These are phyloP conservation scores for Acanthococcus lagerstroemiae DNA, from an alignment of 2,888 invertebrate species.

Conservation along the genomic window DNA sequence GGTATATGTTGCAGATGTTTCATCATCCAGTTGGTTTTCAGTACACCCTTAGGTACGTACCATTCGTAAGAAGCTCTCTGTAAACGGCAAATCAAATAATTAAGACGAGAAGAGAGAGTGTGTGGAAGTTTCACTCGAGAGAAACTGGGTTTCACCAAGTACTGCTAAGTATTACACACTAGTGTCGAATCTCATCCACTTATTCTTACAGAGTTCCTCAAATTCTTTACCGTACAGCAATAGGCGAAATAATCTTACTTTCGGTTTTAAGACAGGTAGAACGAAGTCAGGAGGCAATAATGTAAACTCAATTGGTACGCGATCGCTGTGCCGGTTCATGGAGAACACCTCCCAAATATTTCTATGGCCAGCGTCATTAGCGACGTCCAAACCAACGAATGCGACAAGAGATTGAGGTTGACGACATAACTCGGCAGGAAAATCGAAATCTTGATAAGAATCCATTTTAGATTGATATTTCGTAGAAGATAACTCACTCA, in stretches of 20 bases:
- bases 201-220: too few relatives aligned
- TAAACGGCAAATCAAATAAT: slow-evolving; percentile 3
- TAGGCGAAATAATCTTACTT: slow-evolving; percentile 39
- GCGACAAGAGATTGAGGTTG: slow-evolving; percentile 80
- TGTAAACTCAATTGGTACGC: slow-evolving; percentile 74
- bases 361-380: slow-evolving; percentile 76
- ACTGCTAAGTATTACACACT: too few relatives aligned
- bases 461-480: too few relatives aligned
- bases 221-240: too few relatives aligned
- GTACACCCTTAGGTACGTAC: slow-evolving; percentile 87
- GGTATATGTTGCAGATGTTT: slow-evolving; percentile 86
- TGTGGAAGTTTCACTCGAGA: neutral
- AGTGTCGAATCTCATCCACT: too few relatives aligned
- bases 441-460: slow-evolving; percentile 45
- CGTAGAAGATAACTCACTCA: too few relatives aligned
- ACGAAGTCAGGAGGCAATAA: slow-evolving; percentile 70
- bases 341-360: slow-evolving; percentile 89
- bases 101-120: neutral
- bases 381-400: slow-evolving; percentile 75
- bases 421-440: slow-evolving; percentile 74
- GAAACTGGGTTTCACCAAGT: too few relatives aligned
- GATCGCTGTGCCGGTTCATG: slow-evolving; percentile 67
- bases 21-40: slow-evolving; percentile 89
- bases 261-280: slow-evolving; percentile 77
- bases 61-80: slow-evolving; percentile 76